Evolutionary conservation across 2,888 invertebrate species (phyloP).

Genomic region (Buathra laborator): DNA sequence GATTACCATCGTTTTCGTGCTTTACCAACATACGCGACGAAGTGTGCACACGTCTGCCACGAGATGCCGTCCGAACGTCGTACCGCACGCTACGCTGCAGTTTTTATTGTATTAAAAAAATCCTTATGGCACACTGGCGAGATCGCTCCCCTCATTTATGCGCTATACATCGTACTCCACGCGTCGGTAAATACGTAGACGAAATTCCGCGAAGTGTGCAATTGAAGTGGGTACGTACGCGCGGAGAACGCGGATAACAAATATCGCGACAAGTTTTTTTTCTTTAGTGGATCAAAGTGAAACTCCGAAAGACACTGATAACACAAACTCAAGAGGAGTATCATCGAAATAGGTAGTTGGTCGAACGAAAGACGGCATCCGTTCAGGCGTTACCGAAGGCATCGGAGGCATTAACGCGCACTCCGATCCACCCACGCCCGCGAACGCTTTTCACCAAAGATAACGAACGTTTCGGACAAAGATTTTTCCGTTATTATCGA

Average conservation of each 20-base stretch:
- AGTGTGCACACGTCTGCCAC: slow-evolving; percentile 2
- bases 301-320: background rate
- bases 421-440: slow-evolving; percentile 62
- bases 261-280: background rate
- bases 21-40: background rate
- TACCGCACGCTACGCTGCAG: slow-evolving; percentile 1
- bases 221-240: slow-evolving; percentile 40
- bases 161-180: slow-evolving; percentile 2
- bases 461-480: slow-evolving; percentile 12
- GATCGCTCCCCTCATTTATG: slow-evolving; percentile 22
- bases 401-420: slow-evolving; percentile 51
- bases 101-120: slow-evolving; percentile 36
- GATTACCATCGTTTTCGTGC: background rate
- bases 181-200: slow-evolving; percentile 62
- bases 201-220: slow-evolving; percentile 55
- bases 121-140: slow-evolving; percentile 47
- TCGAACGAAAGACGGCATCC: slow-evolving; percentile 51
- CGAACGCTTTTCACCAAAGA: slow-evolving; percentile 34
- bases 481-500: background rate
- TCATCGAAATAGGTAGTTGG: slow-evolving; percentile 51
- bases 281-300: slow-evolving; percentile 6
- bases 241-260: slow-evolving; percentile 24
- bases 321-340: slow-evolving; percentile 13
- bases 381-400: slow-evolving; percentile 58
- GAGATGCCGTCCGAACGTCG: background rate